A percentile compares a stretch with the other conserved stretches of the same genome.
These are phyloP conservation scores for Bostrychus sinensis DNA, from an alignment of 2,113 vertebrate genomes.

Conservation along the genomic window DNA sequence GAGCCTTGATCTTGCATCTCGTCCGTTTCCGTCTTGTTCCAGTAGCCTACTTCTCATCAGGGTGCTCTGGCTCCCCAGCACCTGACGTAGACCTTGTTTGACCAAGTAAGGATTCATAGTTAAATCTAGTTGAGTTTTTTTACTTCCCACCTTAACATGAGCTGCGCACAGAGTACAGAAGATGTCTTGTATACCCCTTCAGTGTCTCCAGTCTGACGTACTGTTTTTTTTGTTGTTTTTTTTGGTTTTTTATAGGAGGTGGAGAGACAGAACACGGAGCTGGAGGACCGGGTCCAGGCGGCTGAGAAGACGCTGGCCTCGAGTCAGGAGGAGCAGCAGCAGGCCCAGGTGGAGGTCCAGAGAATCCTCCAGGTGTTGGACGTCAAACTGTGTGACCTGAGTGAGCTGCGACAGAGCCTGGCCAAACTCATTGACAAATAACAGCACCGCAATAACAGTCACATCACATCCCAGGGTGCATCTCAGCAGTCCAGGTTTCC, in stretches of 20 bases:
- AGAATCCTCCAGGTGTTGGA: slow-evolving; percentile 87
- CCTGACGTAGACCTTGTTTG: no score
- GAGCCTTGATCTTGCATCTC: no score
- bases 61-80: no score
- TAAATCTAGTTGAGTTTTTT: no score
- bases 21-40: no score
- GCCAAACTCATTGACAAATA: slow-evolving; percentile 87
- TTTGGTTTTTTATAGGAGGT: slow-evolving; percentile 79
- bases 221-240: background rate
- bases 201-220: background rate
- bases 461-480: slow-evolving; percentile 36
- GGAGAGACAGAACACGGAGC: slow-evolving; percentile 83
- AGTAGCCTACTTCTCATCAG: no score
- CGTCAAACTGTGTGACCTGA: slow-evolving; percentile 90
- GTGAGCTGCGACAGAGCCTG: slow-evolving; percentile 87
- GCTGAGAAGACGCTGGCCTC: slow-evolving; percentile 83
- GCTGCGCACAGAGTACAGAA: no score
- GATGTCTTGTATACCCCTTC: background rate
- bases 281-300: slow-evolving; percentile 83
- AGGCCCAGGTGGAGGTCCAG: slow-evolving; percentile 80
- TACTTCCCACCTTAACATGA: no score
- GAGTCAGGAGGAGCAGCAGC: slow-evolving; percentile 77
- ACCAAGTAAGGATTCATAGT: no score
- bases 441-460: slow-evolving; percentile 23
- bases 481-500: slow-evolving; percentile 43